Evolutionary conservation across 2,888 invertebrate genomes (phyloP), one percentile per base, ranked within the genome.

Genomic region (Morpho helenor): DNA sequence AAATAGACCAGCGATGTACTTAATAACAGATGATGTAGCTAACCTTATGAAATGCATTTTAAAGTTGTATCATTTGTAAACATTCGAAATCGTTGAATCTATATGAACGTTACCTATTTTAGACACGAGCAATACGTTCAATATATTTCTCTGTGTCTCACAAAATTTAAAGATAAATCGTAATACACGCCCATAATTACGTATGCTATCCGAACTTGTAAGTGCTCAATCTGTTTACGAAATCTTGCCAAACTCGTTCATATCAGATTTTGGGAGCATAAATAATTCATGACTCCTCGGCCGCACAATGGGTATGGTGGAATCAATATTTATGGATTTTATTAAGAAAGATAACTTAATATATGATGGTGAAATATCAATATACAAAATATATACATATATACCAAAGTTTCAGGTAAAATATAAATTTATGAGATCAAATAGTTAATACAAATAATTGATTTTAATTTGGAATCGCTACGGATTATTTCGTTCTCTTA

Each of bases 261-360:
- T 82, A 80, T 82, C 77, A 72, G 76, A 84, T 82, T 79, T 74
- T 67, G 75, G 74, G 72, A 72, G 71, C 66, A 80, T 87, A 77
- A 83, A 87, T 85, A 73, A 87, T 87, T 84, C 81, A 87, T 85
- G 77, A 80, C 73, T 59, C 71, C 70, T 76, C 77, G 73, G 77
- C 75, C 77, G 75, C 72, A 85, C 82, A 84, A 84, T 86, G 77
- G 80, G 72, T 74, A 73, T 77, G 73, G 74, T 70, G 71, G 76
- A 76, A 77, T 77, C 71, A 72, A 77, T 80, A 80, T 81, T 82
- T 82, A 82, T 79, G 75, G 76, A 64, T 66, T 61, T 69, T 68
- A 64, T 68, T 73, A 71, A 66, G 68, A 72, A 77, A 79, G 75
- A 54, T 49, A 52, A 57, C 47, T 57, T 61, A 52, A 51, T 57